phyloP scores from a whole-genome alignment of 2,888 invertebrate species.

The Tuta absoluta region DNA sequence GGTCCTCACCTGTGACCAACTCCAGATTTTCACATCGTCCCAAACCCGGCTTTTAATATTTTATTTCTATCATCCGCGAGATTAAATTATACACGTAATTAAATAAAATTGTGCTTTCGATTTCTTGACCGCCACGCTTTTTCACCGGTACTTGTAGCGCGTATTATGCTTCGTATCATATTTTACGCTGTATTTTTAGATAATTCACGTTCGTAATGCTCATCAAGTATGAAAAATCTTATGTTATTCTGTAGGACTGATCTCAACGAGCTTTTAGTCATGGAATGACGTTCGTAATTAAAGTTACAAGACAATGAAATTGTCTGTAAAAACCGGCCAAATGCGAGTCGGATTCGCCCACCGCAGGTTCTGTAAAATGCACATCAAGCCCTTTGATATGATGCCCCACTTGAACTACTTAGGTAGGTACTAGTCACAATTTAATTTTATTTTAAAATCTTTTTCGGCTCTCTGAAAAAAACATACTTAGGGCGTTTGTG shows the following conservation, averaged over 20 bases:
- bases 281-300: background rate
- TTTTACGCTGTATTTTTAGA: slow-evolving; percentile 11
- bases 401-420: too few relatives aligned
- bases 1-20: slow-evolving; percentile 49
- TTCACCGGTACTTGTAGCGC: slow-evolving; percentile 39
- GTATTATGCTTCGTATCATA: slow-evolving; percentile 16
- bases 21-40: slow-evolving; percentile 19
- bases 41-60: slow-evolving; percentile 38
- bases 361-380: too few relatives aligned
- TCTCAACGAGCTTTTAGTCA: slow-evolving; percentile 2
- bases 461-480: too few relatives aligned
- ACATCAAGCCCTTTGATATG: too few relatives aligned
- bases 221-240: slow-evolving; percentile 8
- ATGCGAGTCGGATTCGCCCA: too few relatives aligned
- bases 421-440: too few relatives aligned
- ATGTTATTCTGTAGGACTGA: background rate
- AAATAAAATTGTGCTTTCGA: slow-evolving; percentile 50
- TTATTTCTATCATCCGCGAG: slow-evolving; percentile 48
- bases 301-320: slow-evolving; percentile 3
- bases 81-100: slow-evolving; percentile 62
- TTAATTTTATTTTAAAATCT: too few relatives aligned
- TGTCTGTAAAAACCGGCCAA: slow-evolving; percentile 16
- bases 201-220: slow-evolving; percentile 18
- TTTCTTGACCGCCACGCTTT: slow-evolving; percentile 48
- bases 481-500: too few relatives aligned